A percentile compares a stretch with the other conserved stretches of the same genome.
Conservation (phyloP, 2,797 vertebrate species). For the Scomberomorus guttatus region DNA sequence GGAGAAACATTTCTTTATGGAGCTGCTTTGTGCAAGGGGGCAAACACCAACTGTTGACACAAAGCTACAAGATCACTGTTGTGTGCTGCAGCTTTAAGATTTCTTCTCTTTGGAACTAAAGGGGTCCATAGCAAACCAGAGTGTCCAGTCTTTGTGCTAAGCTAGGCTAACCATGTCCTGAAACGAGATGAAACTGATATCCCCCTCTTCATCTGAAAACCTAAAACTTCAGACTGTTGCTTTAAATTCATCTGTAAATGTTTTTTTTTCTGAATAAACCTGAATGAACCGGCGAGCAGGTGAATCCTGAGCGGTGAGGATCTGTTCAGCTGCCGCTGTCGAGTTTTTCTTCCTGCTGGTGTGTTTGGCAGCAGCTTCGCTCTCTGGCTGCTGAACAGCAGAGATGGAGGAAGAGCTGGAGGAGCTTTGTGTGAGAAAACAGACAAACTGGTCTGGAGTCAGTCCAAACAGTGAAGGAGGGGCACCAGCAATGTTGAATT, state of each 20-base stretch:
- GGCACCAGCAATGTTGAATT: background rate
- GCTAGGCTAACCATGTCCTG: too few species aligned
- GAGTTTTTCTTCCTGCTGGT: constrained; percentile 6
- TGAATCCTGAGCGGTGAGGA: background rate
- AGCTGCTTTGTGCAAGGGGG: too few species aligned
- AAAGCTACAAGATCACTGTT: too few species aligned
- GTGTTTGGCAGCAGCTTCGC: constrained; percentile 32
- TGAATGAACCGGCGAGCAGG: constrained; percentile 6
- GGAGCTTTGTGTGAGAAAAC: constrained; percentile 44
- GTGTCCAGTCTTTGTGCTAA: background rate
- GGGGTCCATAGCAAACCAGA: too few species aligned
- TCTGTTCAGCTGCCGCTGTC: constrained; percentile 9
- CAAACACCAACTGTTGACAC: too few species aligned
- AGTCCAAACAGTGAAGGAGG: constrained; percentile 16
- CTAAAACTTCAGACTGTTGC: too few species aligned
- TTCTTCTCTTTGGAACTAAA: background rate
- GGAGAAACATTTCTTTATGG: background rate
- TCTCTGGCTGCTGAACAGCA: constrained; percentile 16
- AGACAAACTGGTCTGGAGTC: constrained; percentile 55
- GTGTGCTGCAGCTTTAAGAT: too few species aligned
- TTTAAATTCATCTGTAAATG: background rate
- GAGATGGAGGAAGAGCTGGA: constrained; percentile 36
- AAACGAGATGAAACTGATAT: too few species aligned
- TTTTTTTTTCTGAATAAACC: background rate
- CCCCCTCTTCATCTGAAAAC: too few species aligned